Base-by-base conservation (phyloP, 2,888 invertebrate genomes). In the Augiades crinisus region DNA sequence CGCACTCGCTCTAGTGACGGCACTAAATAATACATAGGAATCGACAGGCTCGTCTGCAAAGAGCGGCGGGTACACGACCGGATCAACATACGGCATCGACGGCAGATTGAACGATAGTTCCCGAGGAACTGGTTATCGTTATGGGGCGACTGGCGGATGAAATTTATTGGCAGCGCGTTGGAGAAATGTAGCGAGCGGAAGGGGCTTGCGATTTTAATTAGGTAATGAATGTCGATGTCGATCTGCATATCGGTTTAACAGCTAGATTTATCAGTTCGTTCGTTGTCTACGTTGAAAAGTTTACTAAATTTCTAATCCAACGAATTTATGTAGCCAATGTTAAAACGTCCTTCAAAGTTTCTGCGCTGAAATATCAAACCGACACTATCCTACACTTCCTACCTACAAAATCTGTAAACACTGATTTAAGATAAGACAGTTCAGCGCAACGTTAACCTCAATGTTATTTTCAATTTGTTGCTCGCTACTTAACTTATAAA, bases 51-150 rank as follows among this genome's bases (percentile, higher is more conserved):
- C 76, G 83, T 84, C 84, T 81, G 83, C 83, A 75, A 80, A 78
- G 84, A 86, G 80, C 83, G 77, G 80, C 79, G 87, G 86, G 87
- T 87, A 88, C 87, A 87, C 84, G 88, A 81, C 87, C 87, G 89
- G 87, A 87, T 88, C 89, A 81, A 85, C 88, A 86, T 85, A 87
- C 88, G 81, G 83, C 88, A 88, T 88, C 88, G 86, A 85, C 84
- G 85, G 79, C 83, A 88, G 89, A 89, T 89, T 88, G 88, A 89
- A 88, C 89, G 89, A 89, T 89, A 88, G 89, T 87, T 89, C 85
- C 87, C 86, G 83, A 84, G 86, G 88, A 89, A 89, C 89, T 85
- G 88, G 89, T 89, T 88, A 88, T 89, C 88, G 87, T 89, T 88
- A 88, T 89, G 88, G 87, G 82, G 75, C 84, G 88, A 85, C 83